Conservation (phyloP, 1,140 invertebrate species). For the Lordiphosa mommai region DNA sequence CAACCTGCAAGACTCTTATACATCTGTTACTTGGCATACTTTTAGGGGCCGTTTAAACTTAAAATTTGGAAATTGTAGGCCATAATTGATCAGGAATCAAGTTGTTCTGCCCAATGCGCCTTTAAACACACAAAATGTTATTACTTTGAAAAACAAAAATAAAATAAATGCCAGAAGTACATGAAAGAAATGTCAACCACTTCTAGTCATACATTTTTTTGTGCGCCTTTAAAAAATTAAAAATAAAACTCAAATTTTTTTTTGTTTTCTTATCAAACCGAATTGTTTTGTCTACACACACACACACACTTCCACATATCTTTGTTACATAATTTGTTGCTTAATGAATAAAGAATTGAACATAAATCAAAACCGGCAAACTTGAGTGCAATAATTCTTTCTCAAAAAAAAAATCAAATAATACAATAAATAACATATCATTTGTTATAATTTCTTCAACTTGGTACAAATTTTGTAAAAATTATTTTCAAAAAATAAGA, state of each 20-base stretch:
- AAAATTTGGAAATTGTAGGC: slow-evolving; percentile 18
- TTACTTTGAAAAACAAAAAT: background rate
- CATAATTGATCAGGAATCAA: slow-evolving; percentile 3
- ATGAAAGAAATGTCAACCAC: too few relatives aligned
- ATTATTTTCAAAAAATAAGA: slow-evolving; percentile 1
- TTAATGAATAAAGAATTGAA: slow-evolving; percentile 39
- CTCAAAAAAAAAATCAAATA: slow-evolving; percentile 11
- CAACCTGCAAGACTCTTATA: too few relatives aligned
- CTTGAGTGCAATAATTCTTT: slow-evolving; percentile 69
- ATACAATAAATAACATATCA: slow-evolving; percentile 43
- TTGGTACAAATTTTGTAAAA: slow-evolving; percentile 43
- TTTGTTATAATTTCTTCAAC: slow-evolving; percentile 26
- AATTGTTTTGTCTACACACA: background rate
- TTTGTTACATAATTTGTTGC: slow-evolving; percentile 69
- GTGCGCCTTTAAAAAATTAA: background rate
- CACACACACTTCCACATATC: slow-evolving; percentile 47
- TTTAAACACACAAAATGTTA: background rate
- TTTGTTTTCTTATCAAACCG: too few relatives aligned
- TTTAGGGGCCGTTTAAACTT: too few relatives aligned
- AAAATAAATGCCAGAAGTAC: too few relatives aligned
- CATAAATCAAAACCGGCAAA: slow-evolving; percentile 62
- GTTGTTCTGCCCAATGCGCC: slow-evolving; percentile 14
- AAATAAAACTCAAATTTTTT: background rate
- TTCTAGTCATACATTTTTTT: too few relatives aligned
- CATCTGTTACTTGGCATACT: too few relatives aligned